Base-by-base conservation (phyloP, 2,888 invertebrate genomes). In the Agrochola litura region DNA sequence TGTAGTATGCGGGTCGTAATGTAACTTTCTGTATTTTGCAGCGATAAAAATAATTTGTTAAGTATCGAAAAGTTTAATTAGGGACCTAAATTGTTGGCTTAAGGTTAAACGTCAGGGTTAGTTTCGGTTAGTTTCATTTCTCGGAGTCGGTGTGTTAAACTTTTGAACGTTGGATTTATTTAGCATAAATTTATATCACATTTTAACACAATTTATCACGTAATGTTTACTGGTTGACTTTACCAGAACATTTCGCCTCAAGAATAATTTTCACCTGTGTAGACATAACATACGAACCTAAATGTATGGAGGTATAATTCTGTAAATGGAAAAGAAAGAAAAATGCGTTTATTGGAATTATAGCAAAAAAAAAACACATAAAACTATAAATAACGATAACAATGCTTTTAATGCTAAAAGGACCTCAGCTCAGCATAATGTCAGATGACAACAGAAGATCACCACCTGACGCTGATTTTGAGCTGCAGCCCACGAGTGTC, bases 1-100 rank as follows among this genome's bases (percentile, higher is more conserved):
- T n/a, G 54, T 19, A 41, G 22, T 4, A 81, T 83, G 58, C 78
- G 70, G 81, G 78, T 54, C n/a, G 14, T 66, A 75, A 46, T 54
- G 30, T 58, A 52, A 63, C 30, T 83, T 77, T 77, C 66, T 41
- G 66, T 63, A 70, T 56, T 56, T 41, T 63, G 9, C 1, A 58
- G 52, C 46, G 25, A 77, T 71, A 63, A 71, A 30, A 52, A 25
- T 70, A 66, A 77, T 64, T 1, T 1, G 30, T 41, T 60, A 68
- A 10, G 9, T 12, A 16, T 1, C 41, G 6, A n/a, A 25, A 72
- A 37, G 41, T 64, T 72, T 64, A 49, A 16, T 64, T n/a, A 41
- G 12, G 41, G 2, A 22, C 3, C 5, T 25, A 49, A 46, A 73
- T 19, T 3, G 25, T 19, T 41, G 2, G 8, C 10, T 49, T 25